Evolutionary conservation across 2,888 invertebrate genomes (phyloP).

Genomic region (Rosalia funebris): DNA sequence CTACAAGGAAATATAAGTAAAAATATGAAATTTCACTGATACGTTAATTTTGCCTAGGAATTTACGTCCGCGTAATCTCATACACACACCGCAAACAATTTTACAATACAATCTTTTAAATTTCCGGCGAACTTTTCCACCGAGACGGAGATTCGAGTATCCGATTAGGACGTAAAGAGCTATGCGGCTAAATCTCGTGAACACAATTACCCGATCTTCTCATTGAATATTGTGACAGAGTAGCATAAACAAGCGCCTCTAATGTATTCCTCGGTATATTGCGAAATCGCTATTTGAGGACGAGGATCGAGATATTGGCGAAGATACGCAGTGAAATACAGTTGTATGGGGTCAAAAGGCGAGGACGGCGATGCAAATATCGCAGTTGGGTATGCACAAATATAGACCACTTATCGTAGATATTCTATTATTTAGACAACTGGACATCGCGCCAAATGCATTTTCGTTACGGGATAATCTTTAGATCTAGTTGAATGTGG

Average conservation of each 20-base stretch:
- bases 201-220: no score
- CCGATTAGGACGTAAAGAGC: no score
- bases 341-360: constrained; percentile 40
- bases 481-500: background rate
- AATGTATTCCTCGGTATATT: constrained; percentile 7
- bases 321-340: constrained; percentile 31
- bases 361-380: constrained; percentile 44
- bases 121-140: no score
- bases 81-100: no score
- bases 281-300: constrained; percentile 17
- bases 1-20: no score
- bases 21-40: no score
- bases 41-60: no score
- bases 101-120: no score
- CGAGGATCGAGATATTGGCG: constrained; percentile 30
- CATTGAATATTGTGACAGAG: no score
- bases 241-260: constrained; percentile 13
- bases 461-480: constrained; percentile 24
- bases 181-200: no score
- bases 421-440: constrained; percentile 44
- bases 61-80: no score
- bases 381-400: constrained; percentile 39
- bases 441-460: constrained; percentile 32
- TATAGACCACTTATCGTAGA: constrained; percentile 35
- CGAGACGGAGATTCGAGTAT: no score